Evolutionary conservation across 2,797 vertebrate species (phyloP), one percentile per base, ranked within the genome.

Genomic region (Microctenopoma steveboyesi): DNA sequence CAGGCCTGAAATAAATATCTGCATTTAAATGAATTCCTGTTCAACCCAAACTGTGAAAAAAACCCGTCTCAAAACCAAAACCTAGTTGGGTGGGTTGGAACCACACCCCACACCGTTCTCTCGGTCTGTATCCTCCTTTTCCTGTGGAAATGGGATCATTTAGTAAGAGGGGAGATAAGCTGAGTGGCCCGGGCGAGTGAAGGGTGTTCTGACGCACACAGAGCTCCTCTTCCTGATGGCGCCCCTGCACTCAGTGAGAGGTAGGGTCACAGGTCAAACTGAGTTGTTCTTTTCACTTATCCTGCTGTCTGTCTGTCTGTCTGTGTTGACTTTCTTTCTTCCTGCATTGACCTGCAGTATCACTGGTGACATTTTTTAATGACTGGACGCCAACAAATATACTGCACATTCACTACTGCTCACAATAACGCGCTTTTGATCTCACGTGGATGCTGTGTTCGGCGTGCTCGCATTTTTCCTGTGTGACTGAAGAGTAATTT

Each of bases 111-210:
- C 45, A 13, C 60, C 72, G 55, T 30, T 43, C 52, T 72, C 59
- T 22, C 16, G 40, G 12, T 69, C 70, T 51, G 42, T 81, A 78
- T 71, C 57, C 25, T 33, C 64, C 62, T 81, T 64, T 91, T 87
- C 86, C 89, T 91, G 86, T 82, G 89, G 89, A 90, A 90, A 88
- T 85, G 69, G 84, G 88, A 86, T 89, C 51, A 66, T 84, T 87
- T 79, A 78, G 61, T 67, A 74, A 2, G n/a, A 69, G 69, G 37
- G 43, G 35, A 81, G 88, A 91, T 89, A 89, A 89, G 84, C 74
- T 16, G 66, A 79, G 69, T 61, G 70, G 52, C 67, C 3, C 56
- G 53, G 63, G 35, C 64, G 81, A 76, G 59, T 47, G 74, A 69
- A 42, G 58, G 67, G 62, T 56, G 78, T 80, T 82, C 56, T 90